Conservation (phyloP, 35 echinoderm and acorn worm species). For the Apostichopus parvimensis region DNA sequence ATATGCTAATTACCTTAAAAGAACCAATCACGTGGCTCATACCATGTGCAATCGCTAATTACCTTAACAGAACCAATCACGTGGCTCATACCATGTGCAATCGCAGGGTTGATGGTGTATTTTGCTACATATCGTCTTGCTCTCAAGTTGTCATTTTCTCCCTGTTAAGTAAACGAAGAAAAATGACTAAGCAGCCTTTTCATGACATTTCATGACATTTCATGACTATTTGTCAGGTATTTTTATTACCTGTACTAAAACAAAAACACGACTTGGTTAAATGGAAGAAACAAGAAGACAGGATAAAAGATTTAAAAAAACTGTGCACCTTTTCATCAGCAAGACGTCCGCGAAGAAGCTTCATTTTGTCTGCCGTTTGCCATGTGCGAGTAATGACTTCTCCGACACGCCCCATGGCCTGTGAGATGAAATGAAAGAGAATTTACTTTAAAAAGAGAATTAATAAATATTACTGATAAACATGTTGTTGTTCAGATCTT, state of each 20-base stretch:
- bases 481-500: no score
- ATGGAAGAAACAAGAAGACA: no score
- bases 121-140: slow-evolving; percentile 81
- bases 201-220: no score
- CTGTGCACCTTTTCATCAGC: slow-evolving; percentile 63
- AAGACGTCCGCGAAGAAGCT: slow-evolving; percentile 63
- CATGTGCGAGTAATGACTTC: slow-evolving; percentile 87
- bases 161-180: slow-evolving; percentile 47
- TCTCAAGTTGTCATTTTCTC: slow-evolving; percentile 80
- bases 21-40: no score
- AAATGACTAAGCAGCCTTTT: background rate
- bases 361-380: slow-evolving; percentile 94
- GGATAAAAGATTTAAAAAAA: no score
- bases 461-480: no score
- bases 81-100: slow-evolving; percentile 81
- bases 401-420: slow-evolving; percentile 89
- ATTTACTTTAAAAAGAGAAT: no score
- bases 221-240: no score
- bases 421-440: background rate
- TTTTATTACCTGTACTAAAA: no score
- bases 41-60: background rate
- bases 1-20: no score
- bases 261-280: no score
- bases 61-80: slow-evolving; percentile 88
- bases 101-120: slow-evolving; percentile 86